Conservation (phyloP, 2,797 vertebrate genomes). For the Pagetopsis macropterus region DNA sequence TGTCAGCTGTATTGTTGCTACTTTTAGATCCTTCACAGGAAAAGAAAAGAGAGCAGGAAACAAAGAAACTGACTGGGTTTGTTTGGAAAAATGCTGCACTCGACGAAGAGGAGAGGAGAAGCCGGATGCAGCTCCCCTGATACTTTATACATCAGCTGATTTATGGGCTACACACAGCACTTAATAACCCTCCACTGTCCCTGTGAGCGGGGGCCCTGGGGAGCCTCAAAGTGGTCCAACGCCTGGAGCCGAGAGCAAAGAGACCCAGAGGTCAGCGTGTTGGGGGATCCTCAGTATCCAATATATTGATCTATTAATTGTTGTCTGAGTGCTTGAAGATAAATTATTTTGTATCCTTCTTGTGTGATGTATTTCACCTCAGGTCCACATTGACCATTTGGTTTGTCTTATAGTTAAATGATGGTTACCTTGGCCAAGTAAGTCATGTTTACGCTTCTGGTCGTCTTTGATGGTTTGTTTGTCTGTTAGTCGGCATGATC, state of each 20-base stretch:
- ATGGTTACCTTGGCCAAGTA: too few relatives aligned
- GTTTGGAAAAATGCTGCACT: constrained; percentile 47
- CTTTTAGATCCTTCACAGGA: constrained; percentile 59
- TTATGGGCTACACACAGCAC: constrained; percentile 57
- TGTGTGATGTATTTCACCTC: not conserved
- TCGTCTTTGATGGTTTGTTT: too few relatives aligned
- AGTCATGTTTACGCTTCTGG: too few relatives aligned
- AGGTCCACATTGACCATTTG: not conserved
- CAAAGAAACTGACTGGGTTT: constrained; percentile 25
- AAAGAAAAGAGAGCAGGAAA: constrained; percentile 39
- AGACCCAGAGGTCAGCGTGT: constrained; percentile 8
- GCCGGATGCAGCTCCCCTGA: constrained; percentile 34
- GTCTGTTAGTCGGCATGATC: too few relatives aligned
- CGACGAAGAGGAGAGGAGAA: constrained; percentile 37
- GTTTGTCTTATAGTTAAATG: not conserved
- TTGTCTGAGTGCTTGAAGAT: constrained; percentile 3
- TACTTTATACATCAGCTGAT: constrained; percentile 65
- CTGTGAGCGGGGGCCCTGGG: constrained; percentile 34
- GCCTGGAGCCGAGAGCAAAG: not conserved
- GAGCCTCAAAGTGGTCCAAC: constrained; percentile 16
- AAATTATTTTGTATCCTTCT: not conserved
- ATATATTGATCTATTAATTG: constrained; percentile 36
- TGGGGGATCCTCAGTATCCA: not conserved
- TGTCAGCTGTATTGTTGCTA: constrained; percentile 56
- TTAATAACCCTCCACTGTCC: constrained; percentile 54